Evolutionary conservation across 2,797 vertebrate genomes (phyloP), one percentile per base, ranked within the genome.

Genomic region (Falco biarmicus): DNA sequence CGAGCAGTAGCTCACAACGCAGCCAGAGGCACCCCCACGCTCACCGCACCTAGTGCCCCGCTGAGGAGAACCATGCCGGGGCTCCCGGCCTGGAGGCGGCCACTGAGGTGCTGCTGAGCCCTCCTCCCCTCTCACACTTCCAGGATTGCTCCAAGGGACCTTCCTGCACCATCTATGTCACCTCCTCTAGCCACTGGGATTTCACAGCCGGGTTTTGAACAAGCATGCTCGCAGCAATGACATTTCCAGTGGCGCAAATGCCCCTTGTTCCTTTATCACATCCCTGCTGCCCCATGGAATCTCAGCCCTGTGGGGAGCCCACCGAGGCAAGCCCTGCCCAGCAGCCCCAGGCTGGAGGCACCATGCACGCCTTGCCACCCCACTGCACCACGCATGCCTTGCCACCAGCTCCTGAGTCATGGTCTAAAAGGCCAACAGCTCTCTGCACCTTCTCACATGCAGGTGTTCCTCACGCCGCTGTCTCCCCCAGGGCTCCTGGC

Each of bases 1-100:
- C 2, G 25, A 71, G 71, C 37, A 9, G 45, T 2, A 45, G 74
- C 48, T 69, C 47, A 2, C 2, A 15, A 71, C 51, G 47, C 2
- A 5, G n/a, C 31, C 1, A 1, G 51, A 20, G 73, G 29, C 69
- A 47, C n/a, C 6, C 3, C 1, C 3, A 13, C 6, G 34, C 84
- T 66, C 77, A 13, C 41, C 61, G 64, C 37, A 25, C 9, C 14
- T 9, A 11, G 41, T 43, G 10, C 57, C 34, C 73, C 50, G 16
- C 51, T 17, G 66, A 24, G 56, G 29, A 75, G 31, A 82, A 45
- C 53, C 78, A 25, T 32, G 51, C 34, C n/a, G 34, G 24, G 22
- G 39, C 54, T 76, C 60, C 82, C 3, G 2, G 3, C 11, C 47
- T 19, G 47, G 54, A 25, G 41, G 15, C 0, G 7, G 79, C n/a